A percentile compares a stretch with the other conserved stretches of the same genome.
phyloP scores from a whole-genome alignment of 2,113 vertebrate species.

The Toxotes chatareus region DNA sequence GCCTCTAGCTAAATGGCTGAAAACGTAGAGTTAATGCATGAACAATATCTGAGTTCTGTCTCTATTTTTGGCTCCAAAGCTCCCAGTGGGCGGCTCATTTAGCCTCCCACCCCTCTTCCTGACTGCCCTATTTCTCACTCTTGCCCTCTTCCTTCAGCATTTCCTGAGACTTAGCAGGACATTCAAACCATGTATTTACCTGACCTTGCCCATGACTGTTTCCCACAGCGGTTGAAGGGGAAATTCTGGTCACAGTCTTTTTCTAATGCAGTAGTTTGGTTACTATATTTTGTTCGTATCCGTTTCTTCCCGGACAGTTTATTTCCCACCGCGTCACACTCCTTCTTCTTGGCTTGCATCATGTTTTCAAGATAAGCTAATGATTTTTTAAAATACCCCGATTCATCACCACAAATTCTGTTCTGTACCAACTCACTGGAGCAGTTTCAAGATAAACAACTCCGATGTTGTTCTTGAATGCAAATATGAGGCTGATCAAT shows the following conservation, averaged over 20 bases:
- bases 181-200: background rate
- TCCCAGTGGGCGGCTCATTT: constrained; percentile 59
- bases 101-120: constrained; percentile 43
- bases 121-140: constrained; percentile 5
- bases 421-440: background rate
- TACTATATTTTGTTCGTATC: background rate
- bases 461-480: background rate
- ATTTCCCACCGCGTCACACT: background rate
- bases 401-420: background rate
- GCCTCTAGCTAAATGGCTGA: background rate
- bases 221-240: background rate
- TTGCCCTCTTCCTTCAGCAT: background rate
- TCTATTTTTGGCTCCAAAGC: constrained; percentile 57
- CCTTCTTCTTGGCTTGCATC: background rate
- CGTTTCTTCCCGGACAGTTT: background rate
- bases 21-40: constrained; percentile 14
- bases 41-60: constrained; percentile 40
- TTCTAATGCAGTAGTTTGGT: background rate
- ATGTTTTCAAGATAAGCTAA: constrained; percentile 38
- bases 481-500: background rate
- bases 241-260: background rate
- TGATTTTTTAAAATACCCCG: constrained; percentile 4
- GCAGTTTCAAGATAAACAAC: background rate
- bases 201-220: background rate
- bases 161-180: background rate